Conservation (phyloP, 2,113 vertebrate species). For the Physeter macrocephalus region DNA sequence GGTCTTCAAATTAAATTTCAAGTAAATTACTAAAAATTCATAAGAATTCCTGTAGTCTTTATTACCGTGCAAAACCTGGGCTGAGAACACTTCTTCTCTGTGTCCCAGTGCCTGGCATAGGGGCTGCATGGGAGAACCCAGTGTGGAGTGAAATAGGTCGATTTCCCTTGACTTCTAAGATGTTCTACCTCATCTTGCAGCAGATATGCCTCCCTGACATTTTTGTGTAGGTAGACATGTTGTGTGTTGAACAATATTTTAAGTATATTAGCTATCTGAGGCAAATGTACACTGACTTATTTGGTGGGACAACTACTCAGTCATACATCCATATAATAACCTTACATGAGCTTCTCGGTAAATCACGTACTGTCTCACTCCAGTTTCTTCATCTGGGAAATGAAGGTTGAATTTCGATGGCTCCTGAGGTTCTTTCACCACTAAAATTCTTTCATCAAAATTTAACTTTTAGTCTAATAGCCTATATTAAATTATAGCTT, state of each 20-base stretch:
- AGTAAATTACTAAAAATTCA: not conserved
- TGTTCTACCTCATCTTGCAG: not conserved
- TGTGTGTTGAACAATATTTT: not conserved
- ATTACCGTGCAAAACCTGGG: not conserved
- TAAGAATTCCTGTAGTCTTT: not conserved
- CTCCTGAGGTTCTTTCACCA: not conserved
- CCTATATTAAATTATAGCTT: not conserved
- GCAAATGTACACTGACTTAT: not conserved
- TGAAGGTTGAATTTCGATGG: not conserved
- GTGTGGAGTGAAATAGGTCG: not conserved
- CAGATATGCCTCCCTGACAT: not conserved
- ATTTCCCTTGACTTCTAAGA: not conserved
- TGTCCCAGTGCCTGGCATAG: not conserved
- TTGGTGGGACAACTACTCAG: not conserved
- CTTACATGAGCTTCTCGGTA: not conserved
- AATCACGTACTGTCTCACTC: not conserved
- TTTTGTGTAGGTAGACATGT: not conserved
- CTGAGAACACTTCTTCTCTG: not conserved
- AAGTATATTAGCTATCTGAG: not conserved
- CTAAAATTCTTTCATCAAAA: not conserved
- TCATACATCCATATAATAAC: not conserved
- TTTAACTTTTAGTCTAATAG: not conserved
- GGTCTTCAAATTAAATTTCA: not conserved
- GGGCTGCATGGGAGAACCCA: not conserved
- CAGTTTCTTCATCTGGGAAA: not conserved